Percentiles rank a stretch among this genome's conserved stretches.
phyloP scores from a whole-genome alignment of 1,140 invertebrate species.

The Wasmannia auropunctata region DNA sequence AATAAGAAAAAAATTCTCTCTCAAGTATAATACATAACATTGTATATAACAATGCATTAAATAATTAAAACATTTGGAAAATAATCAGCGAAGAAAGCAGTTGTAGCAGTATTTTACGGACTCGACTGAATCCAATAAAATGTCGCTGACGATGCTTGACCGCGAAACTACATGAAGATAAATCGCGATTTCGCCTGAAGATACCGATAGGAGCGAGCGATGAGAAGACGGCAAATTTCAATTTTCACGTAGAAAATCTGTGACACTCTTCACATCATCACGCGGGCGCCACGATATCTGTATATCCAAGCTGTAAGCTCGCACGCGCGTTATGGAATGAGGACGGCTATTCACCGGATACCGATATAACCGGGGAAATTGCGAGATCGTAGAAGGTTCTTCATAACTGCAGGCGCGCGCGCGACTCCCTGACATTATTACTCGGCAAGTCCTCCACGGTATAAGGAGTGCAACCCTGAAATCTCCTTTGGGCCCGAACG shows the following conservation, averaged over 20 bases:
- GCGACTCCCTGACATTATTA: constrained; percentile 53
- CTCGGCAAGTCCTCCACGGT: constrained; percentile 42
- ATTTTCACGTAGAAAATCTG: constrained; percentile 38
- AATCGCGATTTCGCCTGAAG: neutral
- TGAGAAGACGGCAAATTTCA: constrained; percentile 28
- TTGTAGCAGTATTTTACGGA: neutral
- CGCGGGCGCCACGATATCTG: neutral
- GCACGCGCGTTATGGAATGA: constrained; percentile 44
- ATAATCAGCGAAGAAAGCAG: neutral
- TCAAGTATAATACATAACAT: neutral
- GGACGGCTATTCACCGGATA: constrained; percentile 50
- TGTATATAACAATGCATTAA: too few species aligned
- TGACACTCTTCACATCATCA: constrained; percentile 5
- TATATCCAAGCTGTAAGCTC: constrained; percentile 11
- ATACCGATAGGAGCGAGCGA: neutral
- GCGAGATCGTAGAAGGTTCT: constrained; percentile 61
- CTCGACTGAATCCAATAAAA: neutral
- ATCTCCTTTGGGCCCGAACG: constrained; percentile 24
- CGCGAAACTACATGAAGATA: neutral
- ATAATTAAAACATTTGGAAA: neutral
- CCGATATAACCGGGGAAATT: constrained; percentile 62
- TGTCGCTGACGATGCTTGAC: neutral
- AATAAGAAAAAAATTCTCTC: neutral
- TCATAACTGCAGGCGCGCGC: constrained; percentile 47
- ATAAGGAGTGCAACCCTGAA: constrained; percentile 48